A percentile compares a stretch with the other conserved stretches of the same genome.
These are phyloP conservation scores for Lasioglossum villosulum DNA, from an alignment of 2,888 invertebrate genomes.

Conservation along the genomic window DNA sequence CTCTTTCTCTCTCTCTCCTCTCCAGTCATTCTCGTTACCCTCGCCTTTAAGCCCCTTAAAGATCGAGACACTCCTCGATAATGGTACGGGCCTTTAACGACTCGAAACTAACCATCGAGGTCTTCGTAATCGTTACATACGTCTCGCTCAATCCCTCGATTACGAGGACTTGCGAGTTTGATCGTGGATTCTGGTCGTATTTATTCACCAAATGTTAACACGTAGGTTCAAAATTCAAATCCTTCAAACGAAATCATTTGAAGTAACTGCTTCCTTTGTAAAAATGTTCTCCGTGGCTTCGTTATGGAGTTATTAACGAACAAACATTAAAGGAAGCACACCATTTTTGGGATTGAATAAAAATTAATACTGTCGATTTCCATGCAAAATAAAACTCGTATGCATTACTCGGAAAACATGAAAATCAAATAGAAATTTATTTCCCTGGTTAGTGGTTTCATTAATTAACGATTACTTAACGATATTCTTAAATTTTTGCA, in stretches of 20 bases:
- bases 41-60: slow-evolving; percentile 17
- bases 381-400: no score
- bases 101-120: slow-evolving; percentile 13
- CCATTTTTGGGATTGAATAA: no score
- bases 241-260: neutral
- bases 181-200: neutral
- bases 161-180: neutral
- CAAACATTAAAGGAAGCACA: no score
- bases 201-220: neutral
- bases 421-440: no score
- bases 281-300: no score
- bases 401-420: no score
- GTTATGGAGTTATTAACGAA: no score
- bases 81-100: slow-evolving; percentile 23
- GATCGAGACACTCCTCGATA: slow-evolving; percentile 30
- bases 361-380: no score
- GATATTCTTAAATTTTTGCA: no score
- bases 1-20: neutral
- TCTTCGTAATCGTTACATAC: slow-evolving; percentile 21
- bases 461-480: no score
- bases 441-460: no score
- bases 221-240: neutral
- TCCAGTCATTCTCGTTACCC: slow-evolving; percentile 33
- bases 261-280: no score
- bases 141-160: neutral